Evolutionary conservation across 2,888 invertebrate genomes (phyloP).

Genomic region (Drosophila phalerata): DNA sequence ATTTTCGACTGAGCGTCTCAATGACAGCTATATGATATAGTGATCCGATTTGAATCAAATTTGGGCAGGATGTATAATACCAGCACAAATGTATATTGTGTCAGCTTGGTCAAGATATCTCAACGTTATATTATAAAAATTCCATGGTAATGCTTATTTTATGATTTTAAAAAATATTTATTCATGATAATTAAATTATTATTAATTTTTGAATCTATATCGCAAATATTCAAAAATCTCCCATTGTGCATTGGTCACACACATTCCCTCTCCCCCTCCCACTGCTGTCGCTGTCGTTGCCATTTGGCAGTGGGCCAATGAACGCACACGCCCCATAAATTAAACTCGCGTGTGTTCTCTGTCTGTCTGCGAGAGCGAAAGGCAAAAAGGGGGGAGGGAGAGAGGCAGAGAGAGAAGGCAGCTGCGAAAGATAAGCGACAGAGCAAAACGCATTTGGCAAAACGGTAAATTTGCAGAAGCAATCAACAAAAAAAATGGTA

Average conservation of each 20-base stretch:
- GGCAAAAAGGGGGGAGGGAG: neutral
- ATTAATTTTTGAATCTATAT: too few species aligned
- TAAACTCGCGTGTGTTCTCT: constrained; percentile 62
- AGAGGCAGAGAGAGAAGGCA: neutral
- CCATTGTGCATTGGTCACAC: constrained; percentile 17
- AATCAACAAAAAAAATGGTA: constrained; percentile 1
- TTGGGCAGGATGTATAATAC: too few species aligned
- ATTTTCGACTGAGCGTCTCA: too few species aligned
- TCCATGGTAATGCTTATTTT: too few species aligned
- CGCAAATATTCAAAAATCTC: neutral
- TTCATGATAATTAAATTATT: too few species aligned
- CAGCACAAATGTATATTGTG: too few species aligned
- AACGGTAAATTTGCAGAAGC: constrained; percentile 67
- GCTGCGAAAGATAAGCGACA: constrained; percentile 54
- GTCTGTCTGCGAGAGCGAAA: constrained; percentile 6
- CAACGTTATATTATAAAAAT: too few species aligned
- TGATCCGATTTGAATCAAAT: too few species aligned
- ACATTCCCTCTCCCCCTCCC: constrained; percentile 6
- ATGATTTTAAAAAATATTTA: too few species aligned
- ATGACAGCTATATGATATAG: too few species aligned
- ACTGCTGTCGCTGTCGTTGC: neutral
- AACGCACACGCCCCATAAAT: constrained; percentile 74
- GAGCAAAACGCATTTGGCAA: constrained; percentile 58
- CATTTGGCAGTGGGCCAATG: constrained; percentile 70
- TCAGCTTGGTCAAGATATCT: too few species aligned